Conservation (phyloP, 2,888 invertebrate genomes). For the Euzophera pinguis region DNA sequence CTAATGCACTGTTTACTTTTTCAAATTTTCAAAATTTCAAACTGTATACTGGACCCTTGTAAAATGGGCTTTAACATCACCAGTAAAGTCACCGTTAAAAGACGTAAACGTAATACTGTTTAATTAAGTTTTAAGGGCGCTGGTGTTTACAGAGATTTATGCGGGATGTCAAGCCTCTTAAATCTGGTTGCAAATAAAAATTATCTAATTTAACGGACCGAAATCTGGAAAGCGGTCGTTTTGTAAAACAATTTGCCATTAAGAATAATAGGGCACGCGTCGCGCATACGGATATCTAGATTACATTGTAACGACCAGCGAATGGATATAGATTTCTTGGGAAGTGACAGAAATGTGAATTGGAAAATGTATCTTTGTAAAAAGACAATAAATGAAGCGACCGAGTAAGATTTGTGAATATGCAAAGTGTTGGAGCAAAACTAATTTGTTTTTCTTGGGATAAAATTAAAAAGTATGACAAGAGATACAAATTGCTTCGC, state of each 20-base stretch:
- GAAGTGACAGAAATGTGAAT: not conserved
- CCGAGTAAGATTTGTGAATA: constrained; percentile 55
- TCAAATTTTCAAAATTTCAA: constrained; percentile 32
- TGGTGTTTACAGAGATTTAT: constrained; percentile 1
- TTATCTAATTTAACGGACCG: constrained; percentile 7
- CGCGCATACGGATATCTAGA: constrained; percentile 7
- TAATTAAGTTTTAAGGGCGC: constrained; percentile 15
- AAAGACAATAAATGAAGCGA: constrained; percentile 36
- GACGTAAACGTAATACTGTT: constrained; percentile 3
- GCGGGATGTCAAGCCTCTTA: constrained; percentile 6
- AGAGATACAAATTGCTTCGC: constrained; percentile 67
- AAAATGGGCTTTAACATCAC: constrained; percentile 11
- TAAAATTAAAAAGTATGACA: constrained; percentile 74
- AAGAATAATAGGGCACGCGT: constrained; percentile 8
- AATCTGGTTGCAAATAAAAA: constrained; percentile 11
- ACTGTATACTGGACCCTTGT: constrained; percentile 11
- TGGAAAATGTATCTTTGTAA: constrained; percentile 13
- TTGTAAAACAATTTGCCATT: constrained; percentile 9
- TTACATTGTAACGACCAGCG: not conserved
- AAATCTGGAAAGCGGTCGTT: constrained; percentile 6
- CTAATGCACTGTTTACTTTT: constrained; percentile 44
- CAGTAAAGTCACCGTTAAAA: constrained; percentile 5
- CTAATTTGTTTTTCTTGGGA: constrained; percentile 61
- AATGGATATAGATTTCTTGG: not conserved
- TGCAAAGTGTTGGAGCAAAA: constrained; percentile 59